Conservation (phyloP, 1,140 invertebrate genomes). For the Acromyrmex heyeri region DNA sequence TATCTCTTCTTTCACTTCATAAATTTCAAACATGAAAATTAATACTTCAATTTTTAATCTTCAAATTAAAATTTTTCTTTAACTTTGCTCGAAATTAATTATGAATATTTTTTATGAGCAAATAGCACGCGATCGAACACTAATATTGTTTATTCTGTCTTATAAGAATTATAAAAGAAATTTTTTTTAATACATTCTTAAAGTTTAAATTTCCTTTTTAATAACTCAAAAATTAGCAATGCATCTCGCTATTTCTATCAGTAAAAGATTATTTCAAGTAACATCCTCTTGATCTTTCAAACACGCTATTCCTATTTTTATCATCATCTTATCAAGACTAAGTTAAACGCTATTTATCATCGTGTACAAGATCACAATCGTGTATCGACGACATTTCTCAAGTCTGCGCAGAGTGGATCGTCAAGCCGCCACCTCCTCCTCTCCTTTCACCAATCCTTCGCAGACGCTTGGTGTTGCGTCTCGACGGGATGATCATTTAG, state of each 20-base stretch:
- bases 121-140: background rate
- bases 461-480: slow-evolving; percentile 23
- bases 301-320: background rate
- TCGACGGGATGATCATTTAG: slow-evolving; percentile 19
- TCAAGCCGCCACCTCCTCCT: background rate
- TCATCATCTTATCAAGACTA: background rate
- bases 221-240: background rate
- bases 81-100: background rate
- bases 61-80: background rate
- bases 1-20: background rate
- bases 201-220: background rate
- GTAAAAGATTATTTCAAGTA: slow-evolving; percentile 2
- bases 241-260: background rate
- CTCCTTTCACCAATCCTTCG: slow-evolving; percentile 19
- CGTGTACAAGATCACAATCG: background rate
- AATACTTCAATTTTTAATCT: background rate
- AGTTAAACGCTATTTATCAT: slow-evolving; percentile 62
- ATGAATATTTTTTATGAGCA: background rate
- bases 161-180: background rate
- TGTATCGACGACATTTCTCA: background rate
- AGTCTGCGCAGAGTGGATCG: slow-evolving; percentile 14
- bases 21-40: background rate
- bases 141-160: background rate
- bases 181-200: background rate
- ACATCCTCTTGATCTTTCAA: background rate